Evolutionary conservation across 2,113 vertebrate genomes (phyloP).

Genomic region (Pseudopipra pipra): DNA sequence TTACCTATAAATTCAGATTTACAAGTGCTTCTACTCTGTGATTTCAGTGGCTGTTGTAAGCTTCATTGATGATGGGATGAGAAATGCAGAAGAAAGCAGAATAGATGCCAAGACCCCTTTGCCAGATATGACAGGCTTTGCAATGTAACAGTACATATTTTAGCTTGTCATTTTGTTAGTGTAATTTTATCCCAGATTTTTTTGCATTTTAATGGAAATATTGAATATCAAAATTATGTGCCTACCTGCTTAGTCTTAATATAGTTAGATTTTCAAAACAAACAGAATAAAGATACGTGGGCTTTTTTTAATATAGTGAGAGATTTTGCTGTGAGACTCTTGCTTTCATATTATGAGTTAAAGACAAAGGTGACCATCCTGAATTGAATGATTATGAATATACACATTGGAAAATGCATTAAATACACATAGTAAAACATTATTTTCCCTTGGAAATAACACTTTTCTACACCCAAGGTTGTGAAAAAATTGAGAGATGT

Average conservation of each 20-base stretch:
- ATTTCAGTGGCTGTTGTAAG: not conserved
- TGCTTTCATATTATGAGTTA: not conserved
- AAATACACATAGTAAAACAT: not conserved
- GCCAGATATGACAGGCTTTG: constrained; percentile 40
- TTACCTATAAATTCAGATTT: not conserved
- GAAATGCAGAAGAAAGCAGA: not conserved
- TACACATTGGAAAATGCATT: not conserved
- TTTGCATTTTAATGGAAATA: constrained; percentile 8
- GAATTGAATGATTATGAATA: not conserved
- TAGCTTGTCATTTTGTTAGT: constrained; percentile 19
- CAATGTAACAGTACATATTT: constrained; percentile 26
- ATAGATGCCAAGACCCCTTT: constrained; percentile 17
- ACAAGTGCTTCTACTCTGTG: not conserved
- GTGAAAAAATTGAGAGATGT: not conserved
- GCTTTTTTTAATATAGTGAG: not conserved
- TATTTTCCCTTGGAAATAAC: not conserved
- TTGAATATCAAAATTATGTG: not conserved
- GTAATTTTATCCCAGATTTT: not conserved
- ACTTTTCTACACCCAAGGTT: not conserved
- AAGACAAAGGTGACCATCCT: not conserved
- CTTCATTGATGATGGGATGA: not conserved
- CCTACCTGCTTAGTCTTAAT: not conserved
- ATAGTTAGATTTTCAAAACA: not conserved
- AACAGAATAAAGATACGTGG: not conserved
- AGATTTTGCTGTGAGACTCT: not conserved